Base-by-base conservation (phyloP, 2,888 invertebrate genomes). In the Ferdinandea cuprea region DNA sequence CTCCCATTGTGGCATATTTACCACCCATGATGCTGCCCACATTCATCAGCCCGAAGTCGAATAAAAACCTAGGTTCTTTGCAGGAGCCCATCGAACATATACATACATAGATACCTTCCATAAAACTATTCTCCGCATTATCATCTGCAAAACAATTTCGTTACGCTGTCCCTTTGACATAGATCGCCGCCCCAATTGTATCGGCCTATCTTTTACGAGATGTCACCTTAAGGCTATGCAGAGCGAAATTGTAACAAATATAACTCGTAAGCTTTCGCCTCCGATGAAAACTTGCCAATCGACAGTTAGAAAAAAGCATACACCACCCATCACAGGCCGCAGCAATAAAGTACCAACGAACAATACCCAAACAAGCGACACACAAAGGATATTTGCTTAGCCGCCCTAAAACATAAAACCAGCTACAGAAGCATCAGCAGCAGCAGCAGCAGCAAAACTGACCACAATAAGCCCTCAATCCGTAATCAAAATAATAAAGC, bases 401-500 rank as follows among this genome's bases (percentile, higher is more conserved):
- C 35, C 61, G 46, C 40, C 79, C 48, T 46, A 79, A 46, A 52
- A 68, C 69, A 69, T 74, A 74, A 80, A 79, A 61, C 66, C 59
- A 63, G 48, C 44, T 32, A 44, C 54, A 15, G 25, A 25, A n/a
- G 11, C 28, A 28, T 44, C 40, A n/a, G 42, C 21, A 56, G n/a
- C n/a, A n/a, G 37, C 19, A 44, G 11, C 68, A 13, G 37, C 52
- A 35, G 32, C 50, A n/a, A 50, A 81, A 76, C 76, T 54, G 65
- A 81, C 80, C 80, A 69, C 76, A 81, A 76, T 69, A 76, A 76
- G 76, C 76, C 80, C 76, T 76, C 80, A 76, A 76, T 80, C 74
- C 69, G 69, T 80, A 80, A 80, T 81, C 76, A 76, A 81, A 81
- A 81, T 81, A 81, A 81, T 76, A 81, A 76, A 81, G 80, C 80